Percentiles rank a stretch among this genome's conserved stretches.
phyloP scores from a whole-genome alignment of 2,888 invertebrate species.

The Lottia gigantea region DNA sequence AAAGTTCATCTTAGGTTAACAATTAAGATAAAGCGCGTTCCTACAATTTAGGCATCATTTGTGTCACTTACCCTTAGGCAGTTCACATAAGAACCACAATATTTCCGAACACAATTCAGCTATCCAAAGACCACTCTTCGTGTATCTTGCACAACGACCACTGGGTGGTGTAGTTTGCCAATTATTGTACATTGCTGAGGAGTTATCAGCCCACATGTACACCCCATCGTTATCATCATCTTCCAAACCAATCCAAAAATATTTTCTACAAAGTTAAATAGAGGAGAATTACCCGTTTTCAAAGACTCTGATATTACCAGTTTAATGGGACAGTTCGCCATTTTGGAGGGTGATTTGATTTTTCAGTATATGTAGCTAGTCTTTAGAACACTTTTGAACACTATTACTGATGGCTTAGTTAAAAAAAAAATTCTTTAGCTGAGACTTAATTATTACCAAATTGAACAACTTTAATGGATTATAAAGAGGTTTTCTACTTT shows the following conservation, averaged over 20 bases:
- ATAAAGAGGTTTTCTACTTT: no score
- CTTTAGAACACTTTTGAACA: no score
- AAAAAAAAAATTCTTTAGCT: no score
- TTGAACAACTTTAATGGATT: no score
- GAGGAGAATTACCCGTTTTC: background rate
- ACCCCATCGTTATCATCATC: background rate
- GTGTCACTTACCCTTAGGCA: background rate
- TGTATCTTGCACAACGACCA: background rate
- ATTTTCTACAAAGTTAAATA: background rate
- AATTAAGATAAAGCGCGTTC: no score
- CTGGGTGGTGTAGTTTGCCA: background rate
- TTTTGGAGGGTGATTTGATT: no score
- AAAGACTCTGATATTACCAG: background rate
- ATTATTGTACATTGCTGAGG: background rate
- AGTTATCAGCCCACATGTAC: background rate
- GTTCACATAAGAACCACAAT: background rate
- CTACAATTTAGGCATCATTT: no score
- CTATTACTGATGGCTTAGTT: no score
- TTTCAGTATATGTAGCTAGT: no score
- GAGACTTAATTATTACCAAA: no score
- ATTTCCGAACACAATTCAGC: rapidly evolving
- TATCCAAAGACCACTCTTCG: background rate
- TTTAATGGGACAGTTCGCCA: no score
- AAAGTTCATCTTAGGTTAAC: no score
- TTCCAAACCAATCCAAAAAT: background rate